Evolutionary conservation across 2,888 invertebrate genomes (phyloP), one percentile per base, ranked within the genome.

Genomic region (Abrostola tripartita): DNA sequence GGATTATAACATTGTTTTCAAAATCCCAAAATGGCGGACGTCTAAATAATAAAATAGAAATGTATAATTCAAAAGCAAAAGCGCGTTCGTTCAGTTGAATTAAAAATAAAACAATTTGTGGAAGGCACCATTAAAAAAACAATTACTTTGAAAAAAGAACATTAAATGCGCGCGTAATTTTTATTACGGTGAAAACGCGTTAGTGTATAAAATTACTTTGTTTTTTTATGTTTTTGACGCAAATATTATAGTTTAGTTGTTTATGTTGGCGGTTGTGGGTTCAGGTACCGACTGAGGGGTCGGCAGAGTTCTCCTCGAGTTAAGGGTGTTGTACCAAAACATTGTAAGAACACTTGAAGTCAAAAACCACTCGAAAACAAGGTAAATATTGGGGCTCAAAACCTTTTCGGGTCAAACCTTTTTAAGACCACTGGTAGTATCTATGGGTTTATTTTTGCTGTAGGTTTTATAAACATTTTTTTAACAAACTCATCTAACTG

Each of bases 301-400:
- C 61, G 49, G 41, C 37, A n/a, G 8, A 12, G 12, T 38, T 6
- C 36, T 37, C 11, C 37, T 57, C 8, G 8, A 0, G 1, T 37
- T 6, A 47, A 75, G 47, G 12, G 42, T 38, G 6, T 52, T 71
- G 65, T 66, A 75, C 71, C 76, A 74, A 61, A 81, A 81, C 74
- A 81, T 76, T 71, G 40, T 68, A 62, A 81, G 74, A 79, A 51
- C 74, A 70, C 68, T 74, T 72, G 51, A 56, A 14, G 63, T 71
- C 66, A 56, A 75, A 54, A 62, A 8, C 62, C 74, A 82, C 81
- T 81, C 74, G 67, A 70, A 68, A 66, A 24, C 36, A 35, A 37
- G 40, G 14, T 8, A 44, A 59, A 63, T 12, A 52, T 36, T 9
- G 42, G 0, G 54, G 36, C 12, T 72, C 47, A 14, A 80, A 81